These are phyloP conservation scores for Chelidonichthys spinosus DNA, from an alignment of 2,797 vertebrate species.

Conservation along the genomic window DNA sequence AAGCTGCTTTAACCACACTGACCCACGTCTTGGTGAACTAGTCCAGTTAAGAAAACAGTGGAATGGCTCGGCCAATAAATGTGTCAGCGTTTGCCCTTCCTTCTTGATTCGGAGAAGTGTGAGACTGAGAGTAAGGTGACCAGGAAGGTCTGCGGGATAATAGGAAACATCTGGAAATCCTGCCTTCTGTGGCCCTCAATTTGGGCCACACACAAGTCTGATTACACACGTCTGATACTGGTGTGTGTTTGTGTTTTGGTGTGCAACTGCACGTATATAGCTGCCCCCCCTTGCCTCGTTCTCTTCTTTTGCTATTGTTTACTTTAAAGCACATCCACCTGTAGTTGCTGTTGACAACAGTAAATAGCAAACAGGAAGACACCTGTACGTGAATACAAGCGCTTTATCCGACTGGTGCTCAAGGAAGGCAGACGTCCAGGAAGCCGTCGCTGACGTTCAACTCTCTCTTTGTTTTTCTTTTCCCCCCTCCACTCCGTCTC, in stretches of 20 bases:
- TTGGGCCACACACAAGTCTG: conserved; percentile 68
- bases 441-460: conserved; percentile 58
- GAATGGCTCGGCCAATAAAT: conserved; percentile 40
- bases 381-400: conserved; percentile 28
- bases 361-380: conserved; percentile 66
- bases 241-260: conserved; percentile 13
- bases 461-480: conserved; percentile 25
- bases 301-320: conserved; percentile 38
- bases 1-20: conserved; percentile 32
- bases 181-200: conserved; percentile 59
- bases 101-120: conserved; percentile 36
- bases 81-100: conserved; percentile 40
- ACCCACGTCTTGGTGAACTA: conserved; percentile 32
- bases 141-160: conserved; percentile 70
- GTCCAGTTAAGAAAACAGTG: conserved; percentile 35
- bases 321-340: conserved; percentile 49
- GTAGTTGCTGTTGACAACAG: conserved; percentile 15
- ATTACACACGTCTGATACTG: conserved; percentile 25
- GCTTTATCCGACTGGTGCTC: conserved; percentile 25
- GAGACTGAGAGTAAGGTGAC: conserved; percentile 55
- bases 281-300: neutral
- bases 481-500: conserved; percentile 22
- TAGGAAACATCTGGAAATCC: conserved; percentile 81
- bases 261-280: neutral
- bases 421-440: conserved; percentile 58